Evolutionary conservation across 2,113 vertebrate genomes (phyloP), one percentile per base, ranked within the genome.

Genomic region (Xenotilapia caudafasciata): DNA sequence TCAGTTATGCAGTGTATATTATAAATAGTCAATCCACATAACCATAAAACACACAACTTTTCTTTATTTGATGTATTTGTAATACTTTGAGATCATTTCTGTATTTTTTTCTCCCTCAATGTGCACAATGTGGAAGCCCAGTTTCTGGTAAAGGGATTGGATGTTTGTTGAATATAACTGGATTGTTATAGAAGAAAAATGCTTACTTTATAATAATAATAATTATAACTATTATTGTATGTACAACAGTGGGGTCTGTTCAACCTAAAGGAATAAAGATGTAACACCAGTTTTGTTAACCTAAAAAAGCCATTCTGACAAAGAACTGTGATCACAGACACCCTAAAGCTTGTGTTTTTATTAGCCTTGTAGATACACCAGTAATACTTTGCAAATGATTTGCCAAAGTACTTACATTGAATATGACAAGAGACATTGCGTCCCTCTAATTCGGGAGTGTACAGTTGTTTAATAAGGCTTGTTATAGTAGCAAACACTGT

Each of bases 321-420:
- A 83, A 85, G 6, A 92, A 79, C 2, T 15, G 35, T 73, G 82
- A 31, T 40, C 80, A 85, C 26, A 89, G 47, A 81, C 51, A 60
- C 80, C 88, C 75, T 87, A 90, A 89, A 93, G 88, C 87, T 91
- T 68, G 88, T 33, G 75, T 87, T 87, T 96, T 96, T 96, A 96
- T 96, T 96, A 80, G 87, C 31, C 58, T 92, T 92, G 87, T 92
- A 90, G 89, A 91, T 93, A 93, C 89, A 90, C 87, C 88, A 92
- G 86, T 83, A 92, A 84, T 86, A 88, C 79, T 93, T 86, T 92
- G 90, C 83, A 92, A 92, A 89, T 80, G 35, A 89, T 85, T 83
- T 79, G 77, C 83, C 95, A 95, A 96, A 93, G 96, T 96, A 94
- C 94, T 90, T 58, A 91, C 88, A 89, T 21, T 54, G 73, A 92